phyloP scores from a whole-genome alignment of 2,888 invertebrate species.

The Vannuccia rotundouncinata region DNA sequence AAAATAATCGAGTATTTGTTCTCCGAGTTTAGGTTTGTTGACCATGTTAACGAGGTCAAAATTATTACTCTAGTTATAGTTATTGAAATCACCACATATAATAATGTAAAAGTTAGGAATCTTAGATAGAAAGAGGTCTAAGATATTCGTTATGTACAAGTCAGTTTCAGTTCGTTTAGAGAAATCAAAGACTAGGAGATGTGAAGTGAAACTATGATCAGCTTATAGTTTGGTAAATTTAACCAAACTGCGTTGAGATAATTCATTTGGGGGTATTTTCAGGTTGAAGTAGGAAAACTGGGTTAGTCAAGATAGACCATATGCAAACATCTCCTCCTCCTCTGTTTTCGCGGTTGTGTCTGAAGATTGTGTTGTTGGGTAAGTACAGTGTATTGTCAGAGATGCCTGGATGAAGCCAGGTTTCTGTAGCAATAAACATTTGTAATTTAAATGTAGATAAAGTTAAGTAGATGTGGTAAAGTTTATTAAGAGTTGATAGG shows the following conservation, averaged over 20 bases:
- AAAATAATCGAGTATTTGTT: background rate
- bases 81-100: conserved; percentile 12
- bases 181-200: background rate
- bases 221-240: background rate
- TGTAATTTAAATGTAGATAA: background rate
- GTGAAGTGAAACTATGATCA: background rate
- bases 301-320: background rate
- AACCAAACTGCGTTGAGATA: background rate
- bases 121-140: background rate
- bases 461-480: background rate
- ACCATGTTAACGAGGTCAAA: background rate
- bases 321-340: background rate
- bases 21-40: background rate
- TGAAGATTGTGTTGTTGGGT: background rate
- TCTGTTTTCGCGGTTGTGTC: background rate
- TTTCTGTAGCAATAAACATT: background rate
- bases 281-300: background rate
- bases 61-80: background rate
- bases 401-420: background rate
- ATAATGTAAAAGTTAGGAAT: background rate
- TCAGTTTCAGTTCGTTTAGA: background rate
- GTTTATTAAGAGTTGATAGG: background rate
- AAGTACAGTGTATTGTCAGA: background rate
- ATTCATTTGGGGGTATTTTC: background rate
- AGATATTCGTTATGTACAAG: background rate